Evolutionary conservation across 2,113 vertebrate species (phyloP), one percentile per base, ranked within the genome.

Genomic region (Hystrix cristata): DNA sequence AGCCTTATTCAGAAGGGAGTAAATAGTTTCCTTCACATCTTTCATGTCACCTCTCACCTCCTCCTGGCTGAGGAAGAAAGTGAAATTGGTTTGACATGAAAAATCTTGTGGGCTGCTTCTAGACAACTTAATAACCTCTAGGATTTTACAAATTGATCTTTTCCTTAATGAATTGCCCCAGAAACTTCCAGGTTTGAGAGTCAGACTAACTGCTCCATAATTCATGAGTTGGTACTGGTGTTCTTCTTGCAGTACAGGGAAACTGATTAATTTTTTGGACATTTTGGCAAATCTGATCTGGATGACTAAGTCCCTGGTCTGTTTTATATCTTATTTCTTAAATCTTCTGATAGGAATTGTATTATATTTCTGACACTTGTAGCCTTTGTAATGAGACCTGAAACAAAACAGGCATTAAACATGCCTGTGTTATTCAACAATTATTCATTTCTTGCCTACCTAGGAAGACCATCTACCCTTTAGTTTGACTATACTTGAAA

Each of bases 131-230:
- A 96, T 96, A 97, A 97, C 95, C 96, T 96, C 96, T 74, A 97
- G 96, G 95, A 97, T 95, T 96, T 97, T 97, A 96, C 89, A 94
- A 95, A 97, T 97, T 97, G 97, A 98, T 97, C 88, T 91, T 96
- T 97, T 97, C 74, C 91, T 96, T 97, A 98, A 97, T 97, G 98
- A 97, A 97, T 97, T 96, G 90, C 91, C 92, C 88, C 69, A 96
- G 96, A 97, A 98, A 96, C 93, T 96, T 98, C 94, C 81, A 95
- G 78, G 19, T 96, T 96, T 96, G 87, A 97, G 88, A 96, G 82
- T 83, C 89, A 92, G 92, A 82, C 90, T 90, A 94, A 87, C 96
- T 96, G 84, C 46, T 98, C 91, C 95, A 96, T 97, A 97, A 97
- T 97, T 97, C 97, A 97, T 96, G 96, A 97, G 94, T 83, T 96